A percentile compares a stretch with the other conserved stretches of the same genome.
These are phyloP conservation scores for Polia nebulosa DNA, from an alignment of 2,888 invertebrate genomes.

Conservation along the genomic window DNA sequence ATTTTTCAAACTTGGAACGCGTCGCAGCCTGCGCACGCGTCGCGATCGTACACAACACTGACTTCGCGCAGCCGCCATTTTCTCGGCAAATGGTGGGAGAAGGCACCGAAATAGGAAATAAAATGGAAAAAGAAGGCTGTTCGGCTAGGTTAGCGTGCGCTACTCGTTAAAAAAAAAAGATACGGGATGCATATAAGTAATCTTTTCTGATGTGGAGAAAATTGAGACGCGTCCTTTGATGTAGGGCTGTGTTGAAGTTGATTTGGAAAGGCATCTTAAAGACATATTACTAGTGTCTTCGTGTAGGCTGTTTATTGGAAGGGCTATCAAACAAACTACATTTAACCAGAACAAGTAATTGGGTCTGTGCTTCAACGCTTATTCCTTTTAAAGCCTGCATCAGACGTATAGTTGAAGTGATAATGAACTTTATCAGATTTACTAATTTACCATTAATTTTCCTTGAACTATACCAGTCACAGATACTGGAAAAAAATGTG, in stretches of 20 bases:
- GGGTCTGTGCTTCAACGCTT: slow-evolving; percentile 7
- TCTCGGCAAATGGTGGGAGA: slow-evolving; percentile 83
- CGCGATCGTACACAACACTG: slow-evolving; percentile 84
- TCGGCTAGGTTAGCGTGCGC: slow-evolving; percentile 64
- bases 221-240: slow-evolving; percentile 44
- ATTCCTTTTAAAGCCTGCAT: background rate
- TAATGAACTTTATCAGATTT: slow-evolving; percentile 18
- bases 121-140: slow-evolving; percentile 81
- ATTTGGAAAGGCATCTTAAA: slow-evolving; percentile 33
- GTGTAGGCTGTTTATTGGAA: slow-evolving; percentile 6
- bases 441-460: slow-evolving; percentile 21
- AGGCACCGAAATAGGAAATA: slow-evolving; percentile 83
- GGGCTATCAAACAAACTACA: background rate
- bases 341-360: slow-evolving; percentile 16
- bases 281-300: slow-evolving; percentile 27
- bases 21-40: slow-evolving; percentile 81
- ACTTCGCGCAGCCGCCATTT: slow-evolving; percentile 81
- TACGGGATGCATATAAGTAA: slow-evolving; percentile 42
- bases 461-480: slow-evolving; percentile 40
- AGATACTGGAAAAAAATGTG: slow-evolving; percentile 3
- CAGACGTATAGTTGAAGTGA: slow-evolving; percentile 8
- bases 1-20: slow-evolving; percentile 66
- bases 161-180: slow-evolving; percentile 64
- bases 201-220: slow-evolving; percentile 47
- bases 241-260: slow-evolving; percentile 7